Evolutionary conservation across 2,888 invertebrate species (phyloP), one percentile per base, ranked within the genome.

Genomic region (Odontocolon sp.): DNA sequence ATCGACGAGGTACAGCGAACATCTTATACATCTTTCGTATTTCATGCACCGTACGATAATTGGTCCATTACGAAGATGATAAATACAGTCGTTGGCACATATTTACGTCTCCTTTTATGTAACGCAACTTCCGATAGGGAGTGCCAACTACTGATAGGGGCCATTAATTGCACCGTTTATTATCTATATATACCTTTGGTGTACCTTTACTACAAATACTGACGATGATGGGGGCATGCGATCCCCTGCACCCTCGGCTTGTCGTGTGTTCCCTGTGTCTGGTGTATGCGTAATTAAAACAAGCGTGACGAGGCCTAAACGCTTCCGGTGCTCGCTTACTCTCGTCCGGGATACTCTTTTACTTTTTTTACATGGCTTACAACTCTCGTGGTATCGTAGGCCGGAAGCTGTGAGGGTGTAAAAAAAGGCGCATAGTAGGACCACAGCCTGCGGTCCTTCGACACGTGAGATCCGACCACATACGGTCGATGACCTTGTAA

Each of bases 271-370:
- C 64, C 77, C 75, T 73, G 70, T 76, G 73, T 73, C 28, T 50
- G 38, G 64, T 42, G 52, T 52, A 52, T 8, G 9, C 76, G 70
- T 84, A 87, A 87, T 88, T 88, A 86, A 87, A 88, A 88, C 84
- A 85, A 87, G 84, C 88, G 87, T 88, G 88, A 87, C 87, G 85
- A 80, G 80, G 87, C 84, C 86, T 88, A 88, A 88, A 87, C 83
- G 85, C 82, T 88, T 88, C 88, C 88, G 87, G 87, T 83, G 82
- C 40, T 56, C 77, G 73, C 64, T n/a, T n/a, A 47, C 16, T 9
- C 26, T 56, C 52, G 26, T 59, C 61, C 54, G 45, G 14, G 45
- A 33, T 16, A 31, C 42, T 45, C 18, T 18, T 26, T n/a, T 40
- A 18, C 11, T 33, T 74, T 40, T 56, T 68, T 66, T 70, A 52